A percentile compares a stretch with the other conserved stretches of the same genome.
These are phyloP conservation scores for Dicyrtoma fusca DNA, from an alignment of 2,888 invertebrate genomes.

Conservation along the genomic window DNA sequence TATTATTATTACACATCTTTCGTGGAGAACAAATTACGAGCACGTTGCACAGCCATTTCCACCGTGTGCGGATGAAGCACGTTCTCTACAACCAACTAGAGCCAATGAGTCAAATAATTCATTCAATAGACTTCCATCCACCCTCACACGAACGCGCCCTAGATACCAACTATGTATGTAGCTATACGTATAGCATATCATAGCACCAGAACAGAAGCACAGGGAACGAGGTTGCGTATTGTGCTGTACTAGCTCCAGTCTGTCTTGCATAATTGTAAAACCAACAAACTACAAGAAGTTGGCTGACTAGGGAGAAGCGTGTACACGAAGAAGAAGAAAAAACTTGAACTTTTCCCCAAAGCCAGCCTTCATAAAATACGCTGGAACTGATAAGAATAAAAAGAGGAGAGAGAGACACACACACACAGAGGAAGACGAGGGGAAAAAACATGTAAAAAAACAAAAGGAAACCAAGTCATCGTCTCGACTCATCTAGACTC, in stretches of 20 bases:
- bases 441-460: neutral
- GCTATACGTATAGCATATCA: too few relatives aligned
- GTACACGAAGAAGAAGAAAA: neutral
- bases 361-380: too few relatives aligned
- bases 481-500: neutral
- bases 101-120: slow-evolving; percentile 48
- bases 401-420: neutral
- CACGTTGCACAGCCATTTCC: slow-evolving; percentile 5
- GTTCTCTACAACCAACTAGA: slow-evolving; percentile 27
- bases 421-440: neutral
- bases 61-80: slow-evolving; percentile 5
- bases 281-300: neutral
- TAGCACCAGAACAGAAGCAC: neutral
- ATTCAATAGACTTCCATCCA: slow-evolving; percentile 28
- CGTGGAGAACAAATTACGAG: slow-evolving; percentile 22
- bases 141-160: too few relatives aligned
- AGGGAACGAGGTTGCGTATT: neutral
- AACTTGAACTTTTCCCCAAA: neutral
- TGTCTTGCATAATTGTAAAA: too few relatives aligned
- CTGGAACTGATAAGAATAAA: too few relatives aligned
- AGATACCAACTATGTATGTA: too few relatives aligned
- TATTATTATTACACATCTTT: neutral
- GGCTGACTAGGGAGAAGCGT: neutral
- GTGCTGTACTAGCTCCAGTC: too few relatives aligned
- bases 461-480: slow-evolving; percentile 1